Evolutionary conservation across 1,140 invertebrate genomes (phyloP), one percentile per base, ranked within the genome.

Genomic region (Nilaparvata lugens): DNA sequence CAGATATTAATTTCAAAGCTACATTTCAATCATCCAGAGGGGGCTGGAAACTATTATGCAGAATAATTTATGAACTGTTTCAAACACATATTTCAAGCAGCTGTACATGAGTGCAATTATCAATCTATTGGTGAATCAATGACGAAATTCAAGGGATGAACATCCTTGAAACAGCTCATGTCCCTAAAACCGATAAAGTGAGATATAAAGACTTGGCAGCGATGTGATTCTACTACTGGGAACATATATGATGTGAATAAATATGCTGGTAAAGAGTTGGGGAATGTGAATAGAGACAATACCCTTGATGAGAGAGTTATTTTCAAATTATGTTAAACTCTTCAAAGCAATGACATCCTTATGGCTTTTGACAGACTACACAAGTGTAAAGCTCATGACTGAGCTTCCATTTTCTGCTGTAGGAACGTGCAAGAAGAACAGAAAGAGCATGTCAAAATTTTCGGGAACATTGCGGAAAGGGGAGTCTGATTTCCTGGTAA

Each of bases 21-120:
- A n/a, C 68, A 67, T 63, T 68, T 67, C 60, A 61, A 64, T 53
- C 7, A 63, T 21, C 65, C 66, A 24, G 42, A 61, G 14, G 53
- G 61, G 63, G 51, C 66, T 38, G 13, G 7, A 16, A 66, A 68
- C 56, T 38, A 16, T 66, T 61, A 56, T 67, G 66, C 48, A 61
- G n/a, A n/a, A n/a, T n/a, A n/a, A n/a, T 66, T 18, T 57, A 66
- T 35, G 56, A 63, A 62, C 7, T 60, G 58, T 24, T 31, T 60
- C n/a, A 60, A 65, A 60, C 31, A 61, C 24, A 65, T 57, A 18
- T 66, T 68, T 61, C 40, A 28, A 48, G 58, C 42, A 52, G 52
- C 21, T 14, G 58, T 54, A 40, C 38, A 40, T 40, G 9, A n/a
- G n/a, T n/a, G n/a, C n/a, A n/a, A n/a, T n/a, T n/a, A n/a, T 40